Evolutionary conservation across 2,888 invertebrate genomes (phyloP).

Genomic region (Dastarcus helophoroides): DNA sequence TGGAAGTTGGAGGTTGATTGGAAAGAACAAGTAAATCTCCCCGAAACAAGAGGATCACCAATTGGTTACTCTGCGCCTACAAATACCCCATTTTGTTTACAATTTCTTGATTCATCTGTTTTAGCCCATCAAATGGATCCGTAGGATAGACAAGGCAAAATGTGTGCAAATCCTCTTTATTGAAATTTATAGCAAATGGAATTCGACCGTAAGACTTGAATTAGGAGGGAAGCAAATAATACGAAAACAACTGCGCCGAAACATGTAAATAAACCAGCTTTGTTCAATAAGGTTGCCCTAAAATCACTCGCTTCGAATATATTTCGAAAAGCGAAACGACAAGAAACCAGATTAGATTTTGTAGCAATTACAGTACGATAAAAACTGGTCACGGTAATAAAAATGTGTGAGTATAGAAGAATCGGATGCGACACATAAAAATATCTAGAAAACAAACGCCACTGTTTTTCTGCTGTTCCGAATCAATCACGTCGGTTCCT

Average conservation of each 20-base stretch:
- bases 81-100: no score
- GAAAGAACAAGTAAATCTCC: no score
- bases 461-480: conserved; percentile 21
- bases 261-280: neutral
- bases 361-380: no score
- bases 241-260: conserved; percentile 11
- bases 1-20: no score
- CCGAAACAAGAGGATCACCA: no score
- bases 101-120: conserved; percentile 21
- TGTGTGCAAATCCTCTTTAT: conserved; percentile 27
- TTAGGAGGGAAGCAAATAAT: conserved; percentile 8
- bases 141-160: conserved; percentile 20
- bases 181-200: conserved; percentile 30
- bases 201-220: conserved; percentile 14
- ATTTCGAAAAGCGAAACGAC: no score
- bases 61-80: no score
- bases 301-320: no score
- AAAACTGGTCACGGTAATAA: no score
- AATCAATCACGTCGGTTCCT: conserved; percentile 33
- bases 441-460: conserved; percentile 16
- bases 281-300: conserved; percentile 8
- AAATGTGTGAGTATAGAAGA: no score
- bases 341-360: no score
- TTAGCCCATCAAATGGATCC: conserved; percentile 20
- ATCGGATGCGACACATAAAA: no score